Evolutionary conservation across 2,888 invertebrate genomes (phyloP).

Genomic region (Petrolisthes cinctipes): DNA sequence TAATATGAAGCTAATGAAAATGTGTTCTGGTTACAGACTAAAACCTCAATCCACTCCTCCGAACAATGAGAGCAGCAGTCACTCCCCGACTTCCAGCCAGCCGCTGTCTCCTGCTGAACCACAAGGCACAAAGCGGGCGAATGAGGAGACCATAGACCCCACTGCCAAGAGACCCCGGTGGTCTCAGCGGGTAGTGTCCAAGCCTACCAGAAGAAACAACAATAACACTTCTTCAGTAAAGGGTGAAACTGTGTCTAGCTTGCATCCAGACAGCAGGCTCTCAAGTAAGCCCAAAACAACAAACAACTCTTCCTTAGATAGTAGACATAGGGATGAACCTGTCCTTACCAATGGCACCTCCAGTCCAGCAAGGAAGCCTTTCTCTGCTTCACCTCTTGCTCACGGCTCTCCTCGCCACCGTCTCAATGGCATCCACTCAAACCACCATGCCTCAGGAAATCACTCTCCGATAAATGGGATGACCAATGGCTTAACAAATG

Average conservation of each 20-base stretch:
- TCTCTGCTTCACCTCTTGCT: slow-evolving; percentile 42
- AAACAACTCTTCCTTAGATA: slow-evolving; percentile 22
- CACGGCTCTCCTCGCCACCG: slow-evolving; percentile 44
- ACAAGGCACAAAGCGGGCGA: slow-evolving; percentile 48
- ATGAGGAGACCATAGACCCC: slow-evolving; percentile 45
- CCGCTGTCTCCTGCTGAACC: slow-evolving; percentile 47
- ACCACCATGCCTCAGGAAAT: slow-evolving; percentile 49
- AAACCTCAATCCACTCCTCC: slow-evolving; percentile 55
- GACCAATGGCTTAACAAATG: slow-evolving; percentile 53
- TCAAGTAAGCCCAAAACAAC: slow-evolving; percentile 31
- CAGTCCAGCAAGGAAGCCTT: slow-evolving; percentile 36
- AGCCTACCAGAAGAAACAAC: slow-evolving; percentile 16
- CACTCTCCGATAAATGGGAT: slow-evolving; percentile 53
- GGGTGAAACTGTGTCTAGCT: neutral
- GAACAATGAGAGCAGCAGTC: slow-evolving; percentile 37
- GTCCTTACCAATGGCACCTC: slow-evolving; percentile 17
- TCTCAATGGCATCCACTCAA: slow-evolving; percentile 46
- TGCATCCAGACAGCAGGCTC: neutral
- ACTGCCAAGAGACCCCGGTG: slow-evolving; percentile 49
- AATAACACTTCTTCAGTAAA: neutral
- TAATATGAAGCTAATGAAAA: neutral
- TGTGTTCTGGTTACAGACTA: slow-evolving; percentile 29
- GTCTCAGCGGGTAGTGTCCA: slow-evolving; percentile 29
- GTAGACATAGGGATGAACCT: slow-evolving; percentile 25
- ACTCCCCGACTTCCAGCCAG: slow-evolving; percentile 40